phyloP scores from a whole-genome alignment of 2,888 invertebrate species.

The Lasioglossum zephyrum region DNA sequence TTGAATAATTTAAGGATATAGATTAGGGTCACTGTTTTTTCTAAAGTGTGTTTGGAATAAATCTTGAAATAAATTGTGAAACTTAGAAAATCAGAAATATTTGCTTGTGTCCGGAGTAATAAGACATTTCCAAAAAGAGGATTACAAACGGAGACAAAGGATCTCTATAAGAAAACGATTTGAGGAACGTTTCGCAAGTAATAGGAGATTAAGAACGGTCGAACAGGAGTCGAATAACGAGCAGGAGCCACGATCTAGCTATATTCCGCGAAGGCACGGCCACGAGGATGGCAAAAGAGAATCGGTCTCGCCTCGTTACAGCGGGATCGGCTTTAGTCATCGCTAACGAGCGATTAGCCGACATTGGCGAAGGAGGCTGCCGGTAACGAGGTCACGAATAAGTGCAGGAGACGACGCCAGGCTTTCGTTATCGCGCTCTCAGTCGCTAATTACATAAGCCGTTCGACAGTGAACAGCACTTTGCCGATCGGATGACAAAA shows the following conservation, averaged over 20 bases:
- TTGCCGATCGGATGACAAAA: constrained; percentile 8
- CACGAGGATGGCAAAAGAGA: constrained; percentile 32
- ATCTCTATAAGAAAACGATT: background rate
- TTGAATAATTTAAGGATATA: background rate
- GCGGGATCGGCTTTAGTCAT: constrained; percentile 58
- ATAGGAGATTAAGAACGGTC: background rate
- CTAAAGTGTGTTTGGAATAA: background rate
- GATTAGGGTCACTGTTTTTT: background rate
- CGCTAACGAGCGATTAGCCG: constrained; percentile 64
- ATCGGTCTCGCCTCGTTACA: constrained; percentile 50
- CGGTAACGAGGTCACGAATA: constrained; percentile 56
- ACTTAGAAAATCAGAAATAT: too few relatives aligned
- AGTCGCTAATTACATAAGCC: constrained; percentile 51
- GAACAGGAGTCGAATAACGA: background rate
- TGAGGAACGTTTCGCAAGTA: background rate
- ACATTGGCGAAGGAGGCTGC: constrained; percentile 43
- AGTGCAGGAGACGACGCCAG: constrained; percentile 27
- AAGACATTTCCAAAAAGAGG: background rate
- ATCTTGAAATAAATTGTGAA: too few relatives aligned
- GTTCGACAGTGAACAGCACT: constrained; percentile 42
- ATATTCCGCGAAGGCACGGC: constrained; percentile 29
- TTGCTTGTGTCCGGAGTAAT: background rate
- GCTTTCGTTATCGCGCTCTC: constrained; percentile 56
- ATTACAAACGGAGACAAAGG: background rate
- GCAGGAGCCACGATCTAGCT: constrained; percentile 13